These are phyloP conservation scores for Cabera pusaria DNA, from an alignment of 2,888 invertebrate genomes.

Conservation along the genomic window DNA sequence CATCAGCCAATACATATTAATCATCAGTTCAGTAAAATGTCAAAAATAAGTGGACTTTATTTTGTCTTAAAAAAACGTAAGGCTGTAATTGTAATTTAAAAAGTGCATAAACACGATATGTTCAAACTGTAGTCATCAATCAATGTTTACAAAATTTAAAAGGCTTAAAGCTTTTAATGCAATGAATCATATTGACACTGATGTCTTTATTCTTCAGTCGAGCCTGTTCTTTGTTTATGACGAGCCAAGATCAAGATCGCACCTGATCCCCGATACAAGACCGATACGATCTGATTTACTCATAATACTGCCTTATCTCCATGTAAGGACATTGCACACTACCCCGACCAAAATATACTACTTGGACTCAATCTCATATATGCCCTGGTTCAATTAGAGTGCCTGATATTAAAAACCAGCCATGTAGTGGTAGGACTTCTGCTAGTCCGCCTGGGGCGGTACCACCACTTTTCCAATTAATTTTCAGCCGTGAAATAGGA, in stretches of 20 bases:
- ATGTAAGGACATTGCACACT: not conserved
- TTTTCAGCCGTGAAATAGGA: no score
- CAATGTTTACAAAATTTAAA: constrained; percentile 20
- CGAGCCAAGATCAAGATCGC: constrained; percentile 11
- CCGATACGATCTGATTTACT: constrained; percentile 37
- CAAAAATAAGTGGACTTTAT: constrained; percentile 2
- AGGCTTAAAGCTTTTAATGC: constrained; percentile 12
- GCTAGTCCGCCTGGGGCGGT: no score
- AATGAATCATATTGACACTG: constrained; percentile 24
- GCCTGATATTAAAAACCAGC: no score
- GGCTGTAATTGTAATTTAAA: constrained; percentile 17
- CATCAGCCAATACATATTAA: constrained; percentile 1
- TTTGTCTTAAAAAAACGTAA: constrained; percentile 8
- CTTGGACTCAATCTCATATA: no score
- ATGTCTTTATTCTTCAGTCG: constrained; percentile 20
- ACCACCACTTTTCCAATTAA: no score
- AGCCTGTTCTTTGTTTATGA: constrained; percentile 20
- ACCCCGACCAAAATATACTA: no score
- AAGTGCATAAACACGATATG: constrained; percentile 16
- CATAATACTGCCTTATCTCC: constrained; percentile 18
- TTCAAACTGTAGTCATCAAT: constrained; percentile 23
- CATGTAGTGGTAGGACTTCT: no score
- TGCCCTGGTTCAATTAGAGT: no score
- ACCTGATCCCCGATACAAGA: constrained; percentile 20
- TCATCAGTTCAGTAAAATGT: constrained; percentile 2